A percentile compares a stretch with the other conserved stretches of the same genome.
Conservation (phyloP, 2,888 invertebrate species). For the Plebejus argus region DNA sequence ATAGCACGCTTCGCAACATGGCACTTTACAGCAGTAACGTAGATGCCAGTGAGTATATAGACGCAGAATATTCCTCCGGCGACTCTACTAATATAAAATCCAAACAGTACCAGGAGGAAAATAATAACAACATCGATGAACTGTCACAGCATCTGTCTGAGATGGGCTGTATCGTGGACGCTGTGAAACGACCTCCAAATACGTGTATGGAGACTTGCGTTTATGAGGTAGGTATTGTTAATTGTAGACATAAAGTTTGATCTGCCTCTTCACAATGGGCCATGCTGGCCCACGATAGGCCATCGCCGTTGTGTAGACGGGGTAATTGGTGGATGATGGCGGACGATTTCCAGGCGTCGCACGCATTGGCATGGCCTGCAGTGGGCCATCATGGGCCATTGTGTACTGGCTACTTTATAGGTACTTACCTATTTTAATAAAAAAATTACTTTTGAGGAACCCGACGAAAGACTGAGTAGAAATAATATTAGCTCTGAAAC, state of each 20-base stretch:
- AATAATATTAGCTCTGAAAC: slow-evolving; percentile 38
- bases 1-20: slow-evolving; percentile 66
- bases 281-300: no score
- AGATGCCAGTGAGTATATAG: slow-evolving; percentile 54
- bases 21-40: slow-evolving; percentile 57
- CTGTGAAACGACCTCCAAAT: slow-evolving; percentile 66
- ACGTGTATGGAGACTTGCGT: slow-evolving; percentile 70
- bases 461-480: slow-evolving; percentile 43
- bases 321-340: no score
- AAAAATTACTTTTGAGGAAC: slow-evolving; percentile 45
- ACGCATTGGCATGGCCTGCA: no score
- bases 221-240: slow-evolving; percentile 46
- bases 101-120: slow-evolving; percentile 69
- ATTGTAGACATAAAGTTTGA: no score
- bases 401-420: no score
- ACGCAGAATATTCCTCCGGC: slow-evolving; percentile 64
- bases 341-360: no score
- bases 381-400: no score
- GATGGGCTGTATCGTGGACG: slow-evolving; percentile 75
- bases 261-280: no score
- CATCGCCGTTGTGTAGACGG: no score
- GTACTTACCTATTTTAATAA: no score
- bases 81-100: slow-evolving; percentile 65
- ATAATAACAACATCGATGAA: slow-evolving; percentile 74
- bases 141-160: slow-evolving; percentile 68